Evolutionary conservation across 2,888 invertebrate species (phyloP), one percentile per base, ranked within the genome.

Genomic region (Oscheius myriophilus): DNA sequence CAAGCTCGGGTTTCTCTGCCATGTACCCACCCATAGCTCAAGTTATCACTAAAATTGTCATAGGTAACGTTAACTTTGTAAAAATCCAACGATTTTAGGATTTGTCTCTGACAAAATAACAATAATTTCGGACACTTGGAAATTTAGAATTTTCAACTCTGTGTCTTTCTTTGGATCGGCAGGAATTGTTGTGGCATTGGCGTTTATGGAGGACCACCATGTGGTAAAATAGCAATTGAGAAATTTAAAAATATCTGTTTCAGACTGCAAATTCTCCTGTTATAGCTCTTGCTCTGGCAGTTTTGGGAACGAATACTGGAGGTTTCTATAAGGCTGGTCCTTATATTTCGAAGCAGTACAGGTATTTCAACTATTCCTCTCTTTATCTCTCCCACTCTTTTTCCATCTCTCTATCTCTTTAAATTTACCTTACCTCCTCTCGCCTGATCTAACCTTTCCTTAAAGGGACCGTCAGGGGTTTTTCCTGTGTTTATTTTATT

Each of bases 311-410:
- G 9, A 64, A 81, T 21, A 81, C 81, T n/a, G 81, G 81, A 12
- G 81, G 81, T 9, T 73, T 73, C 55, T 81, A 81, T 68, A 82
- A 82, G 54, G 81, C 82, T 18, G 82, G 72, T 1, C 82, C 81
- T 1, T 62, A 81, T 21, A 62, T 82, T 23, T 70, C 75, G 18
- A 82, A 81, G 52, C 82, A 82, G 43, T 81, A 76, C 73, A 66
- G 72, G 64, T 74, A 61, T 52, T 78, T 33, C 33, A 33, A 9
- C 33, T 6, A 9, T 9, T 33, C 33, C n/a, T n/a, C n/a, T 33
- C 33, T 33, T 9, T 33, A 3, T 33, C 33, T 33, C 33, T 33
- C 33, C 4, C 33, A 6, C 33, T 33, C 33, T 33, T 9, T 33
- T 9, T 33, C 33, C 9, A 33, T 33, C 33, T 33, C 33, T 33